Base-by-base conservation (phyloP, 2,888 invertebrate genomes). In the Elegia similella region DNA sequence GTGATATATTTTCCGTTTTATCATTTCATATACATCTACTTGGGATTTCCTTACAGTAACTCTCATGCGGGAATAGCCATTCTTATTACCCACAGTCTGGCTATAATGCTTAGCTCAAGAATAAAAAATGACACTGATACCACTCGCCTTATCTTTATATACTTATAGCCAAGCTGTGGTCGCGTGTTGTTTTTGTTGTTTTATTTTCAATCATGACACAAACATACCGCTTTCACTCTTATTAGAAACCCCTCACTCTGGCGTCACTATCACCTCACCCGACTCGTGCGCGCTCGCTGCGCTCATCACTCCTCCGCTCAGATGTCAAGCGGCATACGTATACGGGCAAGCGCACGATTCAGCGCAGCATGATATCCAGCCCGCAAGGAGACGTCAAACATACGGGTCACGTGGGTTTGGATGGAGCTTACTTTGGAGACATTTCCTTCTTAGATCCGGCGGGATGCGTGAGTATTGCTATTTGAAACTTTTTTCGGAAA, bases 381-480 rank as follows among this genome's bases (percentile, higher is more conserved):
- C 99, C 99, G 0, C 98, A 99, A 81, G 98, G 98, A 42, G 99
- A 99, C 82, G 94, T 99, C 16, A 97, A 98, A 74, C 99, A 99
- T 81, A 99, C 98, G 0, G 93, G 95, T 0, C 99, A 99, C 81
- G 98, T 99, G 10, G 99, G 99, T 0, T 93, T 98, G 46, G 99
- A 99, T 82, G 99, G 99, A 0, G 98, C 98, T 30, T 97, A 97
- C 78, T 99, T 99, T 84, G 99, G 99, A 1, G 98, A 99, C 83
- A 95, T 99, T 59, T 92, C 94, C 2, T 93, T 94, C 69, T 76
- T 94, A 72, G 88, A 88, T 52, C 82, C 85, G 1, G 81, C 87
- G 29, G 82, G 83, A 46, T 82, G 84, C 65, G 89, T 87, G 65
- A 88, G 89, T 90, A 76, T 58, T 43, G 52, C 52, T 17, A 30